Base-by-base conservation (phyloP, 2,113 vertebrate species). In the Cochlearius cochlearius region DNA sequence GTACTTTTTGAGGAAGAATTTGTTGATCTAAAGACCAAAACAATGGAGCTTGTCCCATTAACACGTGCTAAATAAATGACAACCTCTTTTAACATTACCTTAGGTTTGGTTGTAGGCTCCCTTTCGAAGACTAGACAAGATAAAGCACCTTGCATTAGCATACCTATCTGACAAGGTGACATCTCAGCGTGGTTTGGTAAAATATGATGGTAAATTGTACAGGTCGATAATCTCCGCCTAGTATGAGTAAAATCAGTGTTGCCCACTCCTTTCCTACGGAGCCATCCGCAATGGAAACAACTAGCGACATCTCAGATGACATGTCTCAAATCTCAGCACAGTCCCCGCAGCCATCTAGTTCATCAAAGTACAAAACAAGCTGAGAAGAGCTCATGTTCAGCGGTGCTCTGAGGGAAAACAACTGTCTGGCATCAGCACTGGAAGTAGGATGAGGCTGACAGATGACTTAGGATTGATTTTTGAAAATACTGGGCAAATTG, bases 381-480 rank as follows among this genome's bases (percentile, higher is more conserved):
- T 76, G 94, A 82, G 81, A 87, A 96, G 71, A 94, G 64, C 78
- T 91, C 90, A 69, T 90, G 85, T 95, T 96, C 92, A 90, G 62
- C 39, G 77, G 93, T 90, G 91, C 87, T 96, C 88, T 90, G 93
- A 98, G 96, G 95, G 90, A 94, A 98, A 97, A 95, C 72, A 95
- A 98, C 88, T 90, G 92, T 53, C 95, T 97, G 95, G 94, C 94
- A 94, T 92, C 97, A 96, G 97, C 90, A 89, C 84, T 67, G 88
- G 96, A 95, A 75, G 88, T 87, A 92, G 85, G 63, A 72, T 73
- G 86, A 58, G 88, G 55, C 79, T 97, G 97, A 97, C 11, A 88
- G 96, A 95, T 94, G 97, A 90, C 53, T 74, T 67, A 66, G 41
- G 93, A 90, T 79, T 95, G 56, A 53, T 97, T 96, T 94, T 79